These are phyloP conservation scores for Bufo bufo DNA, from an alignment of 2,113 vertebrate genomes.

Conservation along the genomic window DNA sequence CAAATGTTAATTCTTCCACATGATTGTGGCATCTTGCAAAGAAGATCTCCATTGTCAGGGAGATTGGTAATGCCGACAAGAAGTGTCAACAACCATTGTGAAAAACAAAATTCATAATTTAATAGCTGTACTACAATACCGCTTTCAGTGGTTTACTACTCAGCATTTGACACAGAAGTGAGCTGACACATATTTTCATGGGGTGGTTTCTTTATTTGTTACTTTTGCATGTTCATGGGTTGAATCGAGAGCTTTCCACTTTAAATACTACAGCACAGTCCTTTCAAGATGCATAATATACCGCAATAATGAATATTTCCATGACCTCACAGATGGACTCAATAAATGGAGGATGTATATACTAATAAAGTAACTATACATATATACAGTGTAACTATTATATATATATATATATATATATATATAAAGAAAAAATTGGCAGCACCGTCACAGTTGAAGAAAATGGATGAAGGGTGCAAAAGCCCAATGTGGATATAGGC, in stretches of 20 bases:
- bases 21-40: constrained; percentile 26
- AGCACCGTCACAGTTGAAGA: no score
- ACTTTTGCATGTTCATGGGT: not conserved
- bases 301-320: not conserved
- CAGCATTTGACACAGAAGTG: constrained; percentile 22
- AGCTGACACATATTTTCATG: not conserved
- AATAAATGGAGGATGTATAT: no score
- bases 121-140: not conserved
- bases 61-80: constrained; percentile 43
- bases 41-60: constrained; percentile 34
- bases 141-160: not conserved
- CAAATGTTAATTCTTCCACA: constrained; percentile 42
- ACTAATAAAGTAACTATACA: no score
- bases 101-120: constrained; percentile 45
- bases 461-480: no score
- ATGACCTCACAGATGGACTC: not conserved
- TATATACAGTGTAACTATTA: no score
- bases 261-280: not conserved
- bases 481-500: no score
- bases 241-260: not conserved
- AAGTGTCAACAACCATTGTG: constrained; percentile 46
- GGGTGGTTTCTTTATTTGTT: not conserved
- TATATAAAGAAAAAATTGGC: no score
- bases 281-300: not conserved
- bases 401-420: no score